Base-by-base conservation (phyloP, 35 echinoderm and acorn worm species). In the Acanthaster planci region DNA sequence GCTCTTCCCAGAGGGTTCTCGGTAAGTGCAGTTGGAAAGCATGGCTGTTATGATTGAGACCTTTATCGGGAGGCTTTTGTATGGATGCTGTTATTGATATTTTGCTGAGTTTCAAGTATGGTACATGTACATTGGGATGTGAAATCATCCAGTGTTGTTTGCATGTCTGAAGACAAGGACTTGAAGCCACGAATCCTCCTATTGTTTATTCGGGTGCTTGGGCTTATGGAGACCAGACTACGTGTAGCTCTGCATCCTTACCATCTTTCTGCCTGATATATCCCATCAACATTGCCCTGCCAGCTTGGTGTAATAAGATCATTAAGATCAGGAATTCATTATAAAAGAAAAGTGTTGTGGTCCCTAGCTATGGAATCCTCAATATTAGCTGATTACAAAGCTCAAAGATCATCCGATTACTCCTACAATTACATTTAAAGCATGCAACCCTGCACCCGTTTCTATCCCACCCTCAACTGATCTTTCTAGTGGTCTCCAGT, bases 321-420 rank as follows among this genome's bases (percentile, higher is more conserved):
- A 16, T 12, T 8, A 47, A 47, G 64, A 72, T 72, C 10, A 21
- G 64, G 64, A 72, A 72, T 72, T 72, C 8, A 72, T 72, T 72
- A 72, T 3, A 72, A 72, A 72, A 34, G 64, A 10, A 36, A 34
- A 72, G 64, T 16, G 0, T 21, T 30, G 64, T 72, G 64, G 22
- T 31, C 64, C 64, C 64, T 27, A 26, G 64, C 30, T 14, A 72
- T 47, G 42, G 0, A 72, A 72, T 72, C 64, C 23, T 72, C 64
- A 72, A 26, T 72, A 72, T 72, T 72, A 72, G 64, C 64, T 29
- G 64, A 72, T 72, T 72, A 72, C 64, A 72, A 72, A 72, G 34
- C 29, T 72, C 64, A 14, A 14, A 47, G 42, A 47, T 29, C 64
- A 72, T 72, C 64, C 29, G 22, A 72, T 72, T 47, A 47, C 42